Evolutionary conservation across 1,140 invertebrate genomes (phyloP).

Genomic region (Homarus americanus): DNA sequence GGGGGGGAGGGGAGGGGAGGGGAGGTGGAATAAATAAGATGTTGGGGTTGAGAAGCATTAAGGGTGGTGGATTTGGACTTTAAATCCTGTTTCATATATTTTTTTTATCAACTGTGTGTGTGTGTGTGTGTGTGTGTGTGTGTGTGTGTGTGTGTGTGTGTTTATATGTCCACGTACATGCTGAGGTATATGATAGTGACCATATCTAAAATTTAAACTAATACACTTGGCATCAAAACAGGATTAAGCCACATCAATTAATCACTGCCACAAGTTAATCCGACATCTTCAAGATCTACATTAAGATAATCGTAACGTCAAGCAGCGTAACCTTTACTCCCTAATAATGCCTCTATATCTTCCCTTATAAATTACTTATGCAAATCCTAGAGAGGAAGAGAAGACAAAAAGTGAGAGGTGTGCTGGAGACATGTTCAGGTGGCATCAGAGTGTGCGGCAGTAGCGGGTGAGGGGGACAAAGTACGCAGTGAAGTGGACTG

Average conservation of each 20-base stretch:
- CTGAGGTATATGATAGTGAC: not conserved
- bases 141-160: not conserved
- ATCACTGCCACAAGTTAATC: not conserved
- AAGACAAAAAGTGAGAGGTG: not conserved
- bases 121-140: not conserved
- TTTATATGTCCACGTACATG: not conserved
- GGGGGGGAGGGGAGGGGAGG: no score
- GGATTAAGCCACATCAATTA: not conserved
- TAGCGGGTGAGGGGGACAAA: not conserved
- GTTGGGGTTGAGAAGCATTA: no score
- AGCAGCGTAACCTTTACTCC: not conserved
- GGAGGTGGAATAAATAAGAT: no score
- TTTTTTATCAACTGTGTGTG: no score
- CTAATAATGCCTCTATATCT: not conserved
- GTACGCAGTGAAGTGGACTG: not conserved
- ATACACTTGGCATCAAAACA: not conserved
- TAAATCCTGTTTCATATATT: no score
- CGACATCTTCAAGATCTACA: not conserved
- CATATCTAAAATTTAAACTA: not conserved
- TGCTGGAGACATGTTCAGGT: no score
- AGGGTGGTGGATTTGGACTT: no score
- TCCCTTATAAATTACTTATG: conserved; percentile 3
- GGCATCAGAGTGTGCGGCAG: not conserved
- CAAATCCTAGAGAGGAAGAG: not conserved
- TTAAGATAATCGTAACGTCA: not conserved